Conservation (phyloP, 2,888 invertebrate genomes). For the Morpho achilles region DNA sequence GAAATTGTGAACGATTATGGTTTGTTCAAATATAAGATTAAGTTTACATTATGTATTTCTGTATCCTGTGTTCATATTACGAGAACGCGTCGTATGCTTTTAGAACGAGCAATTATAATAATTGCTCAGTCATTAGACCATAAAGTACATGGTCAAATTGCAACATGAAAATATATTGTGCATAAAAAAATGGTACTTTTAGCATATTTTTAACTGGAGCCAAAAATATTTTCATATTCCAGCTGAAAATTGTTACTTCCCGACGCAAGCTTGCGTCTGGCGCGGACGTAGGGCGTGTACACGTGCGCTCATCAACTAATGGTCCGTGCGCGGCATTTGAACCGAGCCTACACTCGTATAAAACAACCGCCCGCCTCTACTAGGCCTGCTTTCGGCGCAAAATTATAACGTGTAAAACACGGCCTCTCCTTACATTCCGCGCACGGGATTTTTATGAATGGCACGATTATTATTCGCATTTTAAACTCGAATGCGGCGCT, state of each 20-base stretch:
- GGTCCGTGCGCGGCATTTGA: slow-evolving; percentile 79
- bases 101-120: slow-evolving; percentile 7
- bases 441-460: slow-evolving; percentile 76
- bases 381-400: slow-evolving; percentile 72
- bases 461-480: slow-evolving; percentile 77
- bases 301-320: slow-evolving; percentile 79
- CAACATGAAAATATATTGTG: slow-evolving; percentile 67
- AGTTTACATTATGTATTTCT: neutral
- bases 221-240: slow-evolving; percentile 74
- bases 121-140: slow-evolving; percentile 13
- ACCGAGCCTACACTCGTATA: slow-evolving; percentile 74
- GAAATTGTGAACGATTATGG: no score
- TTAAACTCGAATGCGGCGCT: slow-evolving; percentile 74
- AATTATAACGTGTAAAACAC: slow-evolving; percentile 79
- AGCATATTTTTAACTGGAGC: slow-evolving; percentile 67
- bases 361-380: slow-evolving; percentile 64
- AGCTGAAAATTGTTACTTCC: slow-evolving; percentile 72
- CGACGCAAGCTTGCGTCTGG: slow-evolving; percentile 41
- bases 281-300: slow-evolving; percentile 59
- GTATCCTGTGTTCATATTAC: neutral
- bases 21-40: no score
- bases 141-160: slow-evolving; percentile 51
- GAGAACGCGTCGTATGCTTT: slow-evolving; percentile 3
- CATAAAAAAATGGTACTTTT: slow-evolving; percentile 68
- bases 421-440: slow-evolving; percentile 74